Base-by-base conservation (phyloP, 2,113 vertebrate species). In the Meriones unguiculatus region DNA sequence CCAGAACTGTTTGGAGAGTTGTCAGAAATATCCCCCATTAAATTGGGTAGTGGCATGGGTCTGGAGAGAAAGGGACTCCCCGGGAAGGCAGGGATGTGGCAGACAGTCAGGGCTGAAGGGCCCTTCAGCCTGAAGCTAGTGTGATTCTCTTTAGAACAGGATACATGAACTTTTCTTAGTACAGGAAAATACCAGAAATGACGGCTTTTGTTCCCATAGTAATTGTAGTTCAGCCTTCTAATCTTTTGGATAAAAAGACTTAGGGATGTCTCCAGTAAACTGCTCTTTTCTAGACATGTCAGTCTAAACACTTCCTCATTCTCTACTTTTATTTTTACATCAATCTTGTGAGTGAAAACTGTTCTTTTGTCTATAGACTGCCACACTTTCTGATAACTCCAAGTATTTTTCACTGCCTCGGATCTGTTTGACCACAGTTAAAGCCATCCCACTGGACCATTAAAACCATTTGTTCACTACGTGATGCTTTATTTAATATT, bases 41-140 rank as follows among this genome's bases (percentile, higher is more conserved):
- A 82, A 95, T 96, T 98, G 97, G 97, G 98, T 97, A 96, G 69
- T 88, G 87, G 87, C 78, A 32, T 93, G 94, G 75, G 97, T 91
- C 97, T 97, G 90, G 96, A 90, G 88, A 92, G 92, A 97, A 69
- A 93, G 85, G 92, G 89, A 67, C 95, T 97, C 81, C 95, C n/a
- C 93, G 30, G 89, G 88, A 93, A 73, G 93, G 32, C 52, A 95
- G 89, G 95, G 94, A 96, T 94, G 78, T 93, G 92, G 73, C 65
- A 73, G 78, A 92, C 84, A 35, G 81, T 92, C 97, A 35, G 17
- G 8, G 4, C 10, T 41, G 3, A 15, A 96, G 96, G 77, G 11
- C 54, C 32, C 30, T 69, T 97, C 76, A 90, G 80, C 77, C 88
- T 97, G 89, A 96, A 97, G 98, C 97, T 97, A 54, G 67, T 25